Percentiles rank a stretch among this genome's conserved stretches.
These are phyloP conservation scores for Cryptophagus acutangulus DNA, from an alignment of 2,888 invertebrate genomes.

Conservation along the genomic window DNA sequence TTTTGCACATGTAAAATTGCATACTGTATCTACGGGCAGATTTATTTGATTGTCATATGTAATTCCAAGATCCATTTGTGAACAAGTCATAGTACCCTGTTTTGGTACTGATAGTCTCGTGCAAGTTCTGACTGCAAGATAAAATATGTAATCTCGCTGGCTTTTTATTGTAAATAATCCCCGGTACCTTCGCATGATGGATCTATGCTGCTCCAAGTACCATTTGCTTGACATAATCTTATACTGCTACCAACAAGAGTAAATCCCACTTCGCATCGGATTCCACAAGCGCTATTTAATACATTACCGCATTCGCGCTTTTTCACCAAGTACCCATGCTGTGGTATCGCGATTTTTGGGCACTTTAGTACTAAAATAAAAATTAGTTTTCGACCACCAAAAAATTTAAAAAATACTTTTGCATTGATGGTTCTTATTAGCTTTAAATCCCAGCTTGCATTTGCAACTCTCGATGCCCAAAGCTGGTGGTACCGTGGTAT, in stretches of 20 bases:
- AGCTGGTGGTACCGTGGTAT: conserved; percentile 56
- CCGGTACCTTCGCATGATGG: conserved; percentile 58
- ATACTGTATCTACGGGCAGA: conserved; percentile 59
- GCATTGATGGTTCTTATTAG: conserved; percentile 50
- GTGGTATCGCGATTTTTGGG: conserved; percentile 54
- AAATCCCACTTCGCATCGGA: conserved; percentile 63
- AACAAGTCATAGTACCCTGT: conserved; percentile 54
- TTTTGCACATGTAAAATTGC: conserved; percentile 59
- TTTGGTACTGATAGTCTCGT: conserved; percentile 52
- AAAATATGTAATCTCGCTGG: background rate
- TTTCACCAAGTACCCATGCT: conserved; percentile 64
- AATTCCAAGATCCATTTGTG: conserved; percentile 46
- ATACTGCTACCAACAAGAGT: conserved; percentile 50
- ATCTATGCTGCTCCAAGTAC: conserved; percentile 62
- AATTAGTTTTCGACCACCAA: conserved; percentile 2
- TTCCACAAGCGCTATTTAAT: conserved; percentile 65
- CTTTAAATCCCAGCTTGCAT: conserved; percentile 59
- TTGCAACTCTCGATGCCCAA: conserved; percentile 54
- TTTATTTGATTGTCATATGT: conserved; percentile 39
- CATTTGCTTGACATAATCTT: conserved; percentile 59
- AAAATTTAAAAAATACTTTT: conserved; percentile 50
- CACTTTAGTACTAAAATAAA: conserved; percentile 53
- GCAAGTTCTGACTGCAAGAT: conserved; percentile 58
- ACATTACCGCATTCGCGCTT: conserved; percentile 57
- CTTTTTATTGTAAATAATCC: too few relatives aligned